Evolutionary conservation across 2,797 vertebrate genomes (phyloP).

Genomic region (Amblyopsis hoosieri): DNA sequence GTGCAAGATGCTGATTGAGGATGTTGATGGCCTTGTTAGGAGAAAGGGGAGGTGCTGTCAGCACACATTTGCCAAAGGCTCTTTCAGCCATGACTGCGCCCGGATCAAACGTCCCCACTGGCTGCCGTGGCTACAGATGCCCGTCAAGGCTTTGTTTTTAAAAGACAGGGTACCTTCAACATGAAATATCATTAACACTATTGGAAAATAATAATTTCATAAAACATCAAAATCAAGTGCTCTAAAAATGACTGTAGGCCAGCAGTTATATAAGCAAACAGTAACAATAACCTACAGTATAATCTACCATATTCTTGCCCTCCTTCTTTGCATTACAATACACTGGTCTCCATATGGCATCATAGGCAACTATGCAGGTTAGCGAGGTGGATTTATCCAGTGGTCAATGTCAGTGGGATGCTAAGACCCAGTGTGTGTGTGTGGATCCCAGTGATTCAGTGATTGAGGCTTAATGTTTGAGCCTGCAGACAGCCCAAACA

Average conservation of each 20-base stretch:
- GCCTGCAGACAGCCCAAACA: constrained; percentile 72
- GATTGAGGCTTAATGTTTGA: constrained; percentile 76
- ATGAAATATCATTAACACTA: neutral
- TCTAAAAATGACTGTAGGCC: neutral
- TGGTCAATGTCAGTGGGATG: constrained; percentile 68
- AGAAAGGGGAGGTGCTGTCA: constrained; percentile 12
- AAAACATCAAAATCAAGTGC: neutral
- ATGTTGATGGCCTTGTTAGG: constrained; percentile 19
- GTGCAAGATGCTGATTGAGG: constrained; percentile 10
- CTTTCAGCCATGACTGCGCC: constrained; percentile 20
- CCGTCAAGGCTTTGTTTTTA: constrained; percentile 14
- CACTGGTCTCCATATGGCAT: constrained; percentile 49
- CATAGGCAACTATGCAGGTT: constrained; percentile 48
- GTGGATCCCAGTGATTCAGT: constrained; percentile 73
- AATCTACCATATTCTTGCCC: neutral
- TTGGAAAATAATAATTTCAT: neutral
- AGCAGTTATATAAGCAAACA: neutral
- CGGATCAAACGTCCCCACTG: constrained; percentile 12
- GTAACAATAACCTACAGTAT: neutral
- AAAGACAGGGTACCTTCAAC: neutral
- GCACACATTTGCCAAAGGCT: constrained; percentile 15
- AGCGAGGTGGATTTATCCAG: constrained; percentile 43
- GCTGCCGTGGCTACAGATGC: constrained; percentile 9
- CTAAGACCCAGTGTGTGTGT: constrained; percentile 63
- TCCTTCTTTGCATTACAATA: constrained; percentile 36